phyloP scores from a whole-genome alignment of 2,113 vertebrate genomes.

The Cyprinodon brontotheroides region DNA sequence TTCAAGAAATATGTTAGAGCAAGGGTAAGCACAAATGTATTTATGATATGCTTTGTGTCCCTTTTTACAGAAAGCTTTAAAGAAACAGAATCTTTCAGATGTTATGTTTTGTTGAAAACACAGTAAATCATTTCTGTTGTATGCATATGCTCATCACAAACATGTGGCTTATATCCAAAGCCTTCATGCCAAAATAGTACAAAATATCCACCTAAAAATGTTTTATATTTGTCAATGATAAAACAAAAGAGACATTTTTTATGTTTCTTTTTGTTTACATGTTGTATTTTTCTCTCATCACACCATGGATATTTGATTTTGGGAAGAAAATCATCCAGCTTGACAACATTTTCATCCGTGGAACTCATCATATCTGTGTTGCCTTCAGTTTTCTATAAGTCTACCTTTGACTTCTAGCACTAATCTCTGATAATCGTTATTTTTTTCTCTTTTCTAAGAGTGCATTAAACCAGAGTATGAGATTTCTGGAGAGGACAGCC shows the following conservation, averaged over 20 bases:
- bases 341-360: conserved; percentile 21
- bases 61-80: conserved; percentile 19
- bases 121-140: conserved; percentile 5
- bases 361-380: background rate
- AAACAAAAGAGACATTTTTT: background rate
- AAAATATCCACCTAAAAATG: conserved; percentile 47
- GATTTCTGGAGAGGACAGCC: conserved; percentile 81
- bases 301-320: conserved; percentile 52
- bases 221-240: background rate
- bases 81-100: conserved; percentile 1
- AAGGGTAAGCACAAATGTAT: conserved; percentile 80
- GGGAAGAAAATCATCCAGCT: conserved; percentile 47
- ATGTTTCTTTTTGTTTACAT: conserved; percentile 2
- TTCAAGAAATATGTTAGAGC: conserved; percentile 90
- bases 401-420: conserved; percentile 10
- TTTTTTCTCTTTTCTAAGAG: conserved; percentile 65
- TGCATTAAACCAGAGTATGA: conserved; percentile 83
- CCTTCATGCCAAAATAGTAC: conserved; percentile 43
- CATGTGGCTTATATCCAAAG: conserved; percentile 7
- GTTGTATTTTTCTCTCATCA: conserved; percentile 11
- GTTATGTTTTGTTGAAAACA: background rate
- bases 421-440: background rate
- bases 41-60: conserved; percentile 32
- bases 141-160: conserved; percentile 13
- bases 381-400: conserved; percentile 13